A percentile compares a stretch with the other conserved stretches of the same genome.
These are phyloP conservation scores for Gallinago paraguaiae DNA, from an alignment of 2,113 vertebrate species.

Conservation along the genomic window DNA sequence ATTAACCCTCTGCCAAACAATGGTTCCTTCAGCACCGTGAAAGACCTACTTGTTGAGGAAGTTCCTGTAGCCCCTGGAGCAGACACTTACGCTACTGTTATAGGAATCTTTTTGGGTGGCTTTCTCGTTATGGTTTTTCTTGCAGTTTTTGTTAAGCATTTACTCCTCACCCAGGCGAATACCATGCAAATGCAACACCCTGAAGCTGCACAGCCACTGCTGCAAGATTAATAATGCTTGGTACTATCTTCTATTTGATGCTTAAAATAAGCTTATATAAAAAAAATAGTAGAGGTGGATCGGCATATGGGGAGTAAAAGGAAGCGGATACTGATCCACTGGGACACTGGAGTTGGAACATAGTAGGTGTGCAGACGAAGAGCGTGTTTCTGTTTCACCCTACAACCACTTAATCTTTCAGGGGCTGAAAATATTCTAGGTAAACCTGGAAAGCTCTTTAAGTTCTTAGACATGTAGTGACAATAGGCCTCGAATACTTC, in stretches of 20 bases:
- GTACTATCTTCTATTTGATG: neutral
- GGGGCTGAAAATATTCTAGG: neutral
- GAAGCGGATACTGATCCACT: neutral
- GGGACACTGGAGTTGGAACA: neutral
- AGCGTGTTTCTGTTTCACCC: neutral
- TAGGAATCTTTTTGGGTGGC: constrained; percentile 81
- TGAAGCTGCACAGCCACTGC: constrained; percentile 86
- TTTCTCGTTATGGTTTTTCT: constrained; percentile 84
- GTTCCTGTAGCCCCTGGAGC: neutral
- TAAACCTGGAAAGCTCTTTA: neutral
- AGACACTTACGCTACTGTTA: constrained; percentile 73
- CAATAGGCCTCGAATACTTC: neutral
- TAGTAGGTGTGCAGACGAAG: neutral
- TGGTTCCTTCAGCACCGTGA: constrained; percentile 81
- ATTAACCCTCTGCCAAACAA: constrained; percentile 84
- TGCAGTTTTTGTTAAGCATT: constrained; percentile 79
- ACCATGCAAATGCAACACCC: constrained; percentile 71
- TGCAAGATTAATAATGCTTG: constrained; percentile 71
- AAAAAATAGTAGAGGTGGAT: neutral
- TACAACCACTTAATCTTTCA: neutral
- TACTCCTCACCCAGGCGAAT: constrained; percentile 80
- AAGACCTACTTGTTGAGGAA: constrained; percentile 79
- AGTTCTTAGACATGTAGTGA: neutral
- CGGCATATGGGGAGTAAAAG: neutral
- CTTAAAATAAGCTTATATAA: neutral